These are phyloP conservation scores for Epizoanthus stellaris DNA, from an alignment of 92 coral and sea anemone species.

Conservation along the genomic window DNA sequence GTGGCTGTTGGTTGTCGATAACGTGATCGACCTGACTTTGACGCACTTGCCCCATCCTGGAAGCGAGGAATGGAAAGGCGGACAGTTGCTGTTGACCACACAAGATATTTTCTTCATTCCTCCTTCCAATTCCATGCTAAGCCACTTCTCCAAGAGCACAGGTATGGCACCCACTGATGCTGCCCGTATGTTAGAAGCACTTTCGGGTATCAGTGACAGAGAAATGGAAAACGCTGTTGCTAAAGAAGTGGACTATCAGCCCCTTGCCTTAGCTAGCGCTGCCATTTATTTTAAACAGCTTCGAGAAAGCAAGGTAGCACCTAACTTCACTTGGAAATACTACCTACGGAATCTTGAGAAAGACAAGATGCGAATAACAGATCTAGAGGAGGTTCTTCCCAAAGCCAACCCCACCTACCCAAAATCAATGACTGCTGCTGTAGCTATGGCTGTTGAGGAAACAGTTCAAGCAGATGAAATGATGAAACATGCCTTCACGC, in stretches of 20 bases:
- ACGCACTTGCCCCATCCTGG: conserved; percentile 18
- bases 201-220: background rate
- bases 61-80: too few relatives aligned
- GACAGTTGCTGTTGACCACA: conserved; percentile 24
- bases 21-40: conserved; percentile 1
- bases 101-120: conserved; percentile 14
- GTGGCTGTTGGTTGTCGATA: too few relatives aligned
- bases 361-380: background rate
- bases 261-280: background rate
- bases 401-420: background rate
- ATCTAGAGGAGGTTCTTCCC: background rate
- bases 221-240: background rate
- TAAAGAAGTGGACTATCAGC: background rate
- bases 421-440: background rate
- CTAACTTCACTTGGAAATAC: too few relatives aligned
- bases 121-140: conserved; percentile 10
- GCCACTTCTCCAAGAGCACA: conserved; percentile 1
- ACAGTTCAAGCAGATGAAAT: background rate
- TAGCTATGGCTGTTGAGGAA: conserved; percentile 6
- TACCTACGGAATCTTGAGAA: background rate
- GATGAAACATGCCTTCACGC: background rate
- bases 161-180: background rate
- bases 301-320: background rate
- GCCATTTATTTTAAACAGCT: too few relatives aligned
- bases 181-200: background rate